These are phyloP conservation scores for Cryptocephalus primarius DNA, from an alignment of 2,888 invertebrate genomes.

Conservation along the genomic window DNA sequence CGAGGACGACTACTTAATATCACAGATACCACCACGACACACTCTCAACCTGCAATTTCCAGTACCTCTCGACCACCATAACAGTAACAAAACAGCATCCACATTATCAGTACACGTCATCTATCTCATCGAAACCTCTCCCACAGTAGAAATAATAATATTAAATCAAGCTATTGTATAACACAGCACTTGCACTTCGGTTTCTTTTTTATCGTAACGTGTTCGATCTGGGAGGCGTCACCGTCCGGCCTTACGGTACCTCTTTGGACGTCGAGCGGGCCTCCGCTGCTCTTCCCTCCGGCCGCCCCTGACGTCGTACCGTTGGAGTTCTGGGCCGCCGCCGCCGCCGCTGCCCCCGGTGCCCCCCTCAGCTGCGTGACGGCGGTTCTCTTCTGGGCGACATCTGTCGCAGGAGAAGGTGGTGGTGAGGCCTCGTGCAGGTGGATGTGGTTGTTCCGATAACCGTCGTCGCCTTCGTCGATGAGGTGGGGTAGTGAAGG, in stretches of 20 bases:
- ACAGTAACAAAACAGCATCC: slow-evolving; percentile 22
- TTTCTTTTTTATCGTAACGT: slow-evolving; percentile 88
- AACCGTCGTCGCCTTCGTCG: background rate
- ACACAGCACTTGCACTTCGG: slow-evolving; percentile 93
- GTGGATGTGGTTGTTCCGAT: background rate
- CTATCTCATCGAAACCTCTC: too few relatives aligned
- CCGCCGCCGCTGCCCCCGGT: slow-evolving; percentile 28
- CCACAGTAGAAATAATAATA: too few relatives aligned
- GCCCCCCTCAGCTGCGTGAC: slow-evolving; percentile 33
- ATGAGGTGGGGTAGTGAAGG: slow-evolving; percentile 41
- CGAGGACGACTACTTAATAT: slow-evolving; percentile 1
- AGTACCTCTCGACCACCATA: slow-evolving; percentile 10
- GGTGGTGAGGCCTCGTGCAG: slow-evolving; percentile 7
- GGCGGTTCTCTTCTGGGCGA: slow-evolving; percentile 22
- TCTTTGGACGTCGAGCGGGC: slow-evolving; percentile 58
- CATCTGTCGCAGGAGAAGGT: slow-evolving; percentile 21
- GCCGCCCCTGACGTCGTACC: slow-evolving; percentile 27
- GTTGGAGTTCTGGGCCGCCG: slow-evolving; percentile 25
- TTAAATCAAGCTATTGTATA: slow-evolving; percentile 56
- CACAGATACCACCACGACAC: slow-evolving; percentile 9
- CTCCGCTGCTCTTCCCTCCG: slow-evolving; percentile 38
- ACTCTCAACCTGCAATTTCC: slow-evolving; percentile 6
- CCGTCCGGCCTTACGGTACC: slow-evolving; percentile 59
- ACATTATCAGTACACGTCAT: slow-evolving; percentile 7
- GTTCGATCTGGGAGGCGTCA: slow-evolving; percentile 70